These are phyloP conservation scores for Hylaea fasciaria DNA, from an alignment of 2,888 invertebrate species.

Conservation along the genomic window DNA sequence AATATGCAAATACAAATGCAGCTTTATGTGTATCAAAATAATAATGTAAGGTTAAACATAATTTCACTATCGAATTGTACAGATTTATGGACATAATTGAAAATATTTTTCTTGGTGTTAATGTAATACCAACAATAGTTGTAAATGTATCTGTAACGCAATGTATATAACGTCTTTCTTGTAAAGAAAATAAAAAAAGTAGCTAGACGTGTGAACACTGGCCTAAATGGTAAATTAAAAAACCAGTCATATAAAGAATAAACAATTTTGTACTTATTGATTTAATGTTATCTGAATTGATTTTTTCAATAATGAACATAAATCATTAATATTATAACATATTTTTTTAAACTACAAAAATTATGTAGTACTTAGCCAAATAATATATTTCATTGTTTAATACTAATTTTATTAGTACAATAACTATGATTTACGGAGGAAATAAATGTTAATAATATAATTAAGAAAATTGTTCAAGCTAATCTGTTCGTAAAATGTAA, in stretches of 20 bases:
- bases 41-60: slow-evolving; percentile 32
- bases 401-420: too few species aligned
- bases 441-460: too few species aligned
- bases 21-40: slow-evolving; percentile 53
- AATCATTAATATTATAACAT: too few species aligned
- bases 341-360: too few species aligned
- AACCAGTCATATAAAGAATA: background rate
- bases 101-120: slow-evolving; percentile 67
- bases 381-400: too few species aligned
- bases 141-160: slow-evolving; percentile 54
- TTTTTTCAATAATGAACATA: too few species aligned
- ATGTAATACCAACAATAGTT: slow-evolving; percentile 51
- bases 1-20: slow-evolving; percentile 29
- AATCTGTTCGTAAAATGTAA: too few species aligned
- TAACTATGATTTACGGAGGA: too few species aligned
- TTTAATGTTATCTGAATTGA: too few species aligned
- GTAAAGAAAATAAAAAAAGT: slow-evolving; percentile 64
- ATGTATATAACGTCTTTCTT: slow-evolving; percentile 49
- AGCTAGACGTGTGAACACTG: slow-evolving; percentile 52
- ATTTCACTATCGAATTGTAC: slow-evolving; percentile 58
- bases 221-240: slow-evolving; percentile 43
- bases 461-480: too few species aligned
- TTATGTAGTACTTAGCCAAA: too few species aligned
- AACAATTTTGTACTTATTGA: too few species aligned
- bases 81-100: slow-evolving; percentile 57